Conservation (phyloP, 2,797 vertebrate species). For the Takifugu rubripes region DNA sequence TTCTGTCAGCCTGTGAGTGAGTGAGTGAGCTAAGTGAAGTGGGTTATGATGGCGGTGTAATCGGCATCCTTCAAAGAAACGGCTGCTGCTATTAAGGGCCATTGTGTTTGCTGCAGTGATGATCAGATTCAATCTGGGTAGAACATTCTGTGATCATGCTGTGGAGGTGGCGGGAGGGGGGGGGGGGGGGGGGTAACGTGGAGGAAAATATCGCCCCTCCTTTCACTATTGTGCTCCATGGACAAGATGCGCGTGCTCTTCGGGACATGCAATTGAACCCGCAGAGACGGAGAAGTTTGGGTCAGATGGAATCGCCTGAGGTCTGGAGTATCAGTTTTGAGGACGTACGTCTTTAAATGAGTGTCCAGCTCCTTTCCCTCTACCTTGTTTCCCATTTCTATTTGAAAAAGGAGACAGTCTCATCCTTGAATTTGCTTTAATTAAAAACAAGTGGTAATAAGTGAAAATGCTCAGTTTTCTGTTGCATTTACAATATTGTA, state of each 20-base stretch:
- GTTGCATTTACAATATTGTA: constrained; percentile 73
- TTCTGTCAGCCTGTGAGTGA: constrained; percentile 65
- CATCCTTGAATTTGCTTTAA: not conserved
- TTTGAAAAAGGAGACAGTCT: too few species aligned
- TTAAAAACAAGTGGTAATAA: too few species aligned
- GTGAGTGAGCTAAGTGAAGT: constrained; percentile 74
- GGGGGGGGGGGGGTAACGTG: constrained; percentile 39
- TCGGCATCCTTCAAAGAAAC: constrained; percentile 77
- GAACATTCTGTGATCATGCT: constrained; percentile 68
- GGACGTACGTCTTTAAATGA: constrained; percentile 54
- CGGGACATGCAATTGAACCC: constrained; percentile 58
- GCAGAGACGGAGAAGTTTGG: constrained; percentile 45
- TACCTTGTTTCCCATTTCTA: constrained; percentile 11
- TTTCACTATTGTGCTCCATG: constrained; percentile 53
- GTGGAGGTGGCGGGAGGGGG: constrained; percentile 48
- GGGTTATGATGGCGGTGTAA: constrained; percentile 77
- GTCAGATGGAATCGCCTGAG: constrained; percentile 40
- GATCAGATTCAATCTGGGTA: constrained; percentile 75
- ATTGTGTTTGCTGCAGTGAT: constrained; percentile 76
- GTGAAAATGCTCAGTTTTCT: too few species aligned
- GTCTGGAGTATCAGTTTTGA: constrained; percentile 39
- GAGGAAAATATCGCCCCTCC: constrained; percentile 54
- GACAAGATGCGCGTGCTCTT: constrained; percentile 56
- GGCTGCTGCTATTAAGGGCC: constrained; percentile 75
- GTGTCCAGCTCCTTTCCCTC: constrained; percentile 27